Conservation (phyloP, 92 coral and sea anemone species). For the Anthopleura xanthogrammica region DNA sequence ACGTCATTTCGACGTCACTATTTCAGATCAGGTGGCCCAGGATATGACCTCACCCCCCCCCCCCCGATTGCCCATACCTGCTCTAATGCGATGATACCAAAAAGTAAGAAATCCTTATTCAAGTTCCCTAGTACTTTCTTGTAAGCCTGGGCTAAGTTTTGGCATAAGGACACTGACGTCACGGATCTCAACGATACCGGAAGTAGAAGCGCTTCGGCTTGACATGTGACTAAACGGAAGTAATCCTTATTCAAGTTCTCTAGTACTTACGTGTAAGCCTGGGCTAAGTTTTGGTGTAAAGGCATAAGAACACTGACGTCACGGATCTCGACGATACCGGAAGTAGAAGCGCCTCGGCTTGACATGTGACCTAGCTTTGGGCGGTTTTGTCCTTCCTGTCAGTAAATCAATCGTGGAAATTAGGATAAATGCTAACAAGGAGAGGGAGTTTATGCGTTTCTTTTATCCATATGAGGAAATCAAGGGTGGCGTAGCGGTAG, state of each 20-base stretch:
- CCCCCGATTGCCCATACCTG: no score
- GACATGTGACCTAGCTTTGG: slow-evolving; percentile 45
- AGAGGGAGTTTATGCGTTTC: neutral
- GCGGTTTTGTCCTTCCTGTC: slow-evolving; percentile 17
- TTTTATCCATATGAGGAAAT: neutral
- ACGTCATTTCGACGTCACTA: neutral
- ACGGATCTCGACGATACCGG: slow-evolving; percentile 71
- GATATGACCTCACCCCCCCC: neutral
- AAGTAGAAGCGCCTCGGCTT: slow-evolving; percentile 39
- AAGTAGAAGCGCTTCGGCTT: slow-evolving; percentile 40
- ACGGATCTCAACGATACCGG: slow-evolving; percentile 71
- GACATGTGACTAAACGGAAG: slow-evolving; percentile 12
- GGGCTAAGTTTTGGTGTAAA: slow-evolving; percentile 69
- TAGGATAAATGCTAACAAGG: neutral
- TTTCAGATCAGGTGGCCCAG: neutral
- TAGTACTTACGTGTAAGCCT: slow-evolving; percentile 68
- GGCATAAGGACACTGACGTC: slow-evolving; percentile 83
- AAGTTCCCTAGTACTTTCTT: slow-evolving; percentile 39
- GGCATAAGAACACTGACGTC: slow-evolving; percentile 83
- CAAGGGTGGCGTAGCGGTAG: no score
- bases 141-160: slow-evolving; percentile 69
- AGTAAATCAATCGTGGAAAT: neutral
- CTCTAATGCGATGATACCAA: no score
- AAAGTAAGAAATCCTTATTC: no score
- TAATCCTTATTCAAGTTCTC: no score